Conservation (phyloP, 2,888 invertebrate species). For the Orthosia gracilis region DNA sequence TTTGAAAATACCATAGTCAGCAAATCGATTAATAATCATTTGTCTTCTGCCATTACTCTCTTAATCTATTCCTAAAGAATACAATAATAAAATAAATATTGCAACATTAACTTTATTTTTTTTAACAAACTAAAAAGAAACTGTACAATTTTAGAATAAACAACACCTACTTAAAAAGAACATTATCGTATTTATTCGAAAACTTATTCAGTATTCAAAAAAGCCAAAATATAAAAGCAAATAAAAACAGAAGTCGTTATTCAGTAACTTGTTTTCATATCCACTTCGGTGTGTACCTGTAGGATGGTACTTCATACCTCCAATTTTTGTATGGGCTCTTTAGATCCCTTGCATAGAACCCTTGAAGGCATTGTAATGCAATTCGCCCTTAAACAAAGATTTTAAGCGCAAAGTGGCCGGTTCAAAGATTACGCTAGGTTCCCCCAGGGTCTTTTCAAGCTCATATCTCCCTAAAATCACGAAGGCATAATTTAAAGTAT, state of each 20-base stretch:
- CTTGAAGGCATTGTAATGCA: slow-evolving; percentile 74
- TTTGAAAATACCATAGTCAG: neutral
- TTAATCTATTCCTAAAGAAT: neutral
- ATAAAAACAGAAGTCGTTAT: slow-evolving; percentile 34
- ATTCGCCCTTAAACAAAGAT: slow-evolving; percentile 81
- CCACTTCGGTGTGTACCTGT: slow-evolving; percentile 32
- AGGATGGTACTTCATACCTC: slow-evolving; percentile 22
- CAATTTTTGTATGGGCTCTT: slow-evolving; percentile 58
- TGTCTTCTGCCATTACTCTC: neutral
- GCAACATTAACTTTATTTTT: neutral
- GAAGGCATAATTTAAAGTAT: slow-evolving; percentile 82
- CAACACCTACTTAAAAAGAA: slow-evolving; percentile 15
- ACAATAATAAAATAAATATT: neutral
- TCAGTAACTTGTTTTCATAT: slow-evolving; percentile 42
- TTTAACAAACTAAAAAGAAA: no score
- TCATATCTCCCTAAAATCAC: slow-evolving; percentile 84
- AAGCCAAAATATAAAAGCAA: slow-evolving; percentile 48
- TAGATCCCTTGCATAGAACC: slow-evolving; percentile 53
- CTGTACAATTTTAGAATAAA: neutral
- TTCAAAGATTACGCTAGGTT: slow-evolving; percentile 78
- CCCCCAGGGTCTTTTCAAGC: slow-evolving; percentile 79
- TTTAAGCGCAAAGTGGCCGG: slow-evolving; percentile 75
- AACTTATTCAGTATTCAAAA: slow-evolving; percentile 45
- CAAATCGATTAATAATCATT: neutral
- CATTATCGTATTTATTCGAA: slow-evolving; percentile 19